Percentiles rank a stretch among this genome's conserved stretches.
Conservation (phyloP, 2,113 vertebrate genomes). For the Athene noctua region DNA sequence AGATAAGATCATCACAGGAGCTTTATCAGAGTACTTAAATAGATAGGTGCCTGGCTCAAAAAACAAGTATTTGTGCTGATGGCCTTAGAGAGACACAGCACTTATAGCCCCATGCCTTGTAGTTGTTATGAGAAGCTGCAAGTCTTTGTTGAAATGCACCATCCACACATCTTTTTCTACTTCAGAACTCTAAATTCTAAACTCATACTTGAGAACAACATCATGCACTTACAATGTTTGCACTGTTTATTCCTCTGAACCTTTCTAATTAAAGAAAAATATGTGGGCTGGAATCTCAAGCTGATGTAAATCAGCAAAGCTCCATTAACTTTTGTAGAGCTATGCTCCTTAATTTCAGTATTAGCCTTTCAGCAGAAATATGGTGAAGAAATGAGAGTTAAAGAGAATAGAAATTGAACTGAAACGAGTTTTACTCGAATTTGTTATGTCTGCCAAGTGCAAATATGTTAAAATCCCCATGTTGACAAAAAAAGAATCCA, state of each 20-base stretch:
- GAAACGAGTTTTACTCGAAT: constrained; percentile 12
- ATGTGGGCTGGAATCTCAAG: constrained; percentile 4
- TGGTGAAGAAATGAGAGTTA: not conserved
- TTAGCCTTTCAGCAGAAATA: constrained; percentile 24
- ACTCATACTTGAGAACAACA: not conserved
- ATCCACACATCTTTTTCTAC: not conserved
- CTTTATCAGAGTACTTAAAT: not conserved
- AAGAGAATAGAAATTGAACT: not conserved
- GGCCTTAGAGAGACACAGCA: not conserved
- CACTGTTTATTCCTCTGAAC: constrained; percentile 3
- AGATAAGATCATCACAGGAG: not conserved
- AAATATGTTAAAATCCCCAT: constrained; percentile 25
- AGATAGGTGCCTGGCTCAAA: not conserved
- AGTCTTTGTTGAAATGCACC: not conserved
- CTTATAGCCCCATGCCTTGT: not conserved
- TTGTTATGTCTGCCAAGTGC: constrained; percentile 2
- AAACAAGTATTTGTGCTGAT: not conserved
- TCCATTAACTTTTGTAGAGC: not conserved
- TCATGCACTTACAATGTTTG: not conserved
- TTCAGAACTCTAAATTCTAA: not conserved
- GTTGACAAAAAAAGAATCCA: not conserved
- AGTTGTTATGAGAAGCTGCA: not conserved
- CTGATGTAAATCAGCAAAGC: not conserved
- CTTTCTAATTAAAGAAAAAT: constrained; percentile 35
- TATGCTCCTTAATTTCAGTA: not conserved